phyloP scores from a whole-genome alignment of 2,888 invertebrate genomes.

The Eristalis pertinax region DNA sequence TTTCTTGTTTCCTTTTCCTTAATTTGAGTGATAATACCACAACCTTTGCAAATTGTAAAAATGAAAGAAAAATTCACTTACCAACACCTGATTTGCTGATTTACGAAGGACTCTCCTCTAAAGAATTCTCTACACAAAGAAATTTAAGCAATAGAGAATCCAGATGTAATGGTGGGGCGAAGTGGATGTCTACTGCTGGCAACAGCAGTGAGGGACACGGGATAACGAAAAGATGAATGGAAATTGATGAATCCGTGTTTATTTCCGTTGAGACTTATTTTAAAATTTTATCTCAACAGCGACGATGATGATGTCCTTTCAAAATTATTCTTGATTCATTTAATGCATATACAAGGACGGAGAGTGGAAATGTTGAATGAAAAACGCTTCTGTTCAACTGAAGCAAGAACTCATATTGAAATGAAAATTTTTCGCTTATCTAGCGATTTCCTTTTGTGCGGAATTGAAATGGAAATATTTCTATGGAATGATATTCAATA shows the following conservation, averaged over 20 bases:
- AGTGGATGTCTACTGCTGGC: conserved; percentile 40
- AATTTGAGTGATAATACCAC: conserved; percentile 56
- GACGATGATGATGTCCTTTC: conserved; percentile 70
- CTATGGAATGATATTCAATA: conserved; percentile 59
- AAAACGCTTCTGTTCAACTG: conserved; percentile 29
- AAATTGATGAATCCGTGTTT: conserved; percentile 75
- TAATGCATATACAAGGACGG: conserved; percentile 51
- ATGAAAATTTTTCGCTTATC: conserved; percentile 62
- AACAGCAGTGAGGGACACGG: conserved; percentile 45
- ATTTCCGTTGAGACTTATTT: conserved; percentile 74
- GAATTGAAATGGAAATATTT: conserved; percentile 55
- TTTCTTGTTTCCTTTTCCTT: conserved; percentile 57
- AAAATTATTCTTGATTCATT: conserved; percentile 72
- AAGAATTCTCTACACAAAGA: conserved; percentile 48
- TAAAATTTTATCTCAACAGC: conserved; percentile 68
- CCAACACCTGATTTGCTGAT: conserved; percentile 69
- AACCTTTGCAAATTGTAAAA: conserved; percentile 53
- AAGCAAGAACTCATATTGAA: conserved; percentile 41
- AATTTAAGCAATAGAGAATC: conserved; percentile 27
- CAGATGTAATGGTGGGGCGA: conserved; percentile 15
- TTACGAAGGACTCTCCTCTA: conserved; percentile 55
- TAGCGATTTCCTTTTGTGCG: conserved; percentile 49
- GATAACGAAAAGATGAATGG: conserved; percentile 73
- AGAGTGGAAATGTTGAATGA: neutral
- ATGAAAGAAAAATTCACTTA: conserved; percentile 21